Evolutionary conservation across 64 coral and sea anemone species (phyloP).

Genomic region (Montipora efflorescens): DNA sequence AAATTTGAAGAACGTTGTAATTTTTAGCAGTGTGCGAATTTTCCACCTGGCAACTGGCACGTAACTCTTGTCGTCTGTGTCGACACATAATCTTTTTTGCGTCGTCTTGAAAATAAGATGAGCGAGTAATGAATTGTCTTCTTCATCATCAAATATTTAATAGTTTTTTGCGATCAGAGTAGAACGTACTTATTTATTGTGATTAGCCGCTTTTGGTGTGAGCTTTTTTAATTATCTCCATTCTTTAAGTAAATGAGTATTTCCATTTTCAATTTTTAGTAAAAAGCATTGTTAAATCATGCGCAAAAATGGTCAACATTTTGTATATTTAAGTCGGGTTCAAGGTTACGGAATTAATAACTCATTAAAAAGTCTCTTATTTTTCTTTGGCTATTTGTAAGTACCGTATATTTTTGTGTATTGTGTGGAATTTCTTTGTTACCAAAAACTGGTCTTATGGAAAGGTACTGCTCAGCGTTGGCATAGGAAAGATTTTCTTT

Average conservation of each 20-base stretch:
- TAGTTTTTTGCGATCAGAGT: conserved; percentile 17
- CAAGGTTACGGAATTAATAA: neutral
- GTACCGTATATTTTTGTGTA: too few relatives aligned
- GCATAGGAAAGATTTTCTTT: too few relatives aligned
- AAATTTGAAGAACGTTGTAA: conserved; percentile 10
- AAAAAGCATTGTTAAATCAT: neutral
- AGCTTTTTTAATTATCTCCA: conserved; percentile 28
- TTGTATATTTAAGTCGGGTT: neutral
- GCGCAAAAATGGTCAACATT: neutral
- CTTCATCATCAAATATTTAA: conserved; percentile 51
- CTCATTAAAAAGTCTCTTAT: too few relatives aligned
- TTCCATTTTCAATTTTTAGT: conserved; percentile 8
- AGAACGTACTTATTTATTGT: neutral
- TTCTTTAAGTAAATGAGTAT: conserved; percentile 32
- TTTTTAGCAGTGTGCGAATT: neutral
- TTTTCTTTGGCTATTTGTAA: too few relatives aligned
- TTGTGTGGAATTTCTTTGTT: too few relatives aligned
- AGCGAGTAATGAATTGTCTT: neutral
- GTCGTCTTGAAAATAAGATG: neutral
- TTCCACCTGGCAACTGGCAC: neutral
- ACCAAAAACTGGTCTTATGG: too few relatives aligned
- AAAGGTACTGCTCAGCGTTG: too few relatives aligned
- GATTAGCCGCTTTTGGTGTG: conserved; percentile 44
- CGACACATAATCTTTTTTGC: conserved; percentile 35
- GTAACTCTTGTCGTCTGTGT: neutral